phyloP scores from a whole-genome alignment of 2,113 vertebrate genomes.

The Tachysurus vachellii region DNA sequence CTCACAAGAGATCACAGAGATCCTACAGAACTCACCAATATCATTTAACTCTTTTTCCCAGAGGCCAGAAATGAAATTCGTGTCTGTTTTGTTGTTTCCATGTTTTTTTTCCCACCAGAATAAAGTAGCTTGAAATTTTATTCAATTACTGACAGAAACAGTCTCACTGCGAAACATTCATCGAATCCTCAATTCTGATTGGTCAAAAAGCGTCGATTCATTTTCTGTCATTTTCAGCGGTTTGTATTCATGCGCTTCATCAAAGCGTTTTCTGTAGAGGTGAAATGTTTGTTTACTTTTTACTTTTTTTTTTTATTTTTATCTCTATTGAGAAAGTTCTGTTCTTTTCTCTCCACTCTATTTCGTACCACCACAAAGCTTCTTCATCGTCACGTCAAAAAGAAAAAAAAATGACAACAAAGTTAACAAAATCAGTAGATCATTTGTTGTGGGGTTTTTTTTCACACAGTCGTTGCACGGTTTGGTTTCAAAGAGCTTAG shows the following conservation, averaged over 20 bases:
- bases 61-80: too few species aligned
- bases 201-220: neutral
- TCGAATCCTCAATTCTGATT: neutral
- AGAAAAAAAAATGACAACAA: conserved; percentile 25
- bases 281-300: too few species aligned
- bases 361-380: neutral
- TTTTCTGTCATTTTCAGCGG: neutral
- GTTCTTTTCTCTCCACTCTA: neutral
- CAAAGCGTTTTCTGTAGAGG: too few species aligned
- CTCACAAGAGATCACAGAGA: neutral
- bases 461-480: neutral
- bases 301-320: too few species aligned
- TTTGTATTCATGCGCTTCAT: neutral
- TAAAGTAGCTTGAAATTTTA: too few species aligned
- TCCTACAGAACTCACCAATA: neutral
- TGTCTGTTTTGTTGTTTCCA: too few species aligned
- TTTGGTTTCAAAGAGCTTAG: neutral
- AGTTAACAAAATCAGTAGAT: neutral
- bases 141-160: too few species aligned
- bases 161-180: too few species aligned
- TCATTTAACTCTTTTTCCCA: neutral
- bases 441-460: neutral
- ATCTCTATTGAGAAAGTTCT: neutral
- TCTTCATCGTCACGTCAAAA: conserved; percentile 8
- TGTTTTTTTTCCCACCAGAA: too few species aligned